Evolutionary conservation across 1,140 invertebrate species (phyloP).

Genomic region (Coboldia fuscipes): DNA sequence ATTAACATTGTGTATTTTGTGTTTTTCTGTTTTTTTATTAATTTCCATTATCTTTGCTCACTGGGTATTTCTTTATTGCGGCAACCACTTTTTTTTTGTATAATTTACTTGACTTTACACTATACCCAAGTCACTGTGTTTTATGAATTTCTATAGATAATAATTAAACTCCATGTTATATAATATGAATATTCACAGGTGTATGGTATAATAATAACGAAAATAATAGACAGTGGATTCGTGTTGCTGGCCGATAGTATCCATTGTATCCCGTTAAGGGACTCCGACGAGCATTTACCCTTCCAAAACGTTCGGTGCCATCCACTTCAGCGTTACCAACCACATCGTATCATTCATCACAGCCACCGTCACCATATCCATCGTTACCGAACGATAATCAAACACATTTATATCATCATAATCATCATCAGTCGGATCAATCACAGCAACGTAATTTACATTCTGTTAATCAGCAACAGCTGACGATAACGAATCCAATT

Average conservation of each 20-base stretch:
- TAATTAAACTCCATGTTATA: no score
- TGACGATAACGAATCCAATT: conserved; percentile 3
- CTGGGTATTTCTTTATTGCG: no score
- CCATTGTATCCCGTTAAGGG: conserved; percentile 22
- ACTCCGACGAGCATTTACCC: conserved; percentile 16
- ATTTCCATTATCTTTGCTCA: no score
- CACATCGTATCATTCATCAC: conserved; percentile 13
- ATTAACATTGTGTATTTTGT: no score
- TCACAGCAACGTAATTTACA: conserved; percentile 7
- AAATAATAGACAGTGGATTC: conserved; percentile 21
- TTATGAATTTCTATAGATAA: no score
- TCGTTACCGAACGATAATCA: no score
- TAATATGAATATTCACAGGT: no score
- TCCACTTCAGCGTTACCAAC: conserved; percentile 10
- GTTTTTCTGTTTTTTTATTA: no score
- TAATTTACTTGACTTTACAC: no score
- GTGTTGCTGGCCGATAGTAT: conserved; percentile 23
- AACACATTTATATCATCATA: conserved; percentile 4
- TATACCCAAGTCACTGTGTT: no score
- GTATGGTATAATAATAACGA: conserved; percentile 20
- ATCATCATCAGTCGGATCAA: background rate
- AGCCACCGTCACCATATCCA: conserved; percentile 14
- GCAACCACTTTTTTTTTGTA: no score
- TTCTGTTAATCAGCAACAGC: conserved; percentile 6
- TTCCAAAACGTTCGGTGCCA: conserved; percentile 15